Percentiles rank a stretch among this genome's conserved stretches.
These are phyloP conservation scores for Apis laboriosa DNA, from an alignment of 1,140 invertebrate species.

Conservation along the genomic window DNA sequence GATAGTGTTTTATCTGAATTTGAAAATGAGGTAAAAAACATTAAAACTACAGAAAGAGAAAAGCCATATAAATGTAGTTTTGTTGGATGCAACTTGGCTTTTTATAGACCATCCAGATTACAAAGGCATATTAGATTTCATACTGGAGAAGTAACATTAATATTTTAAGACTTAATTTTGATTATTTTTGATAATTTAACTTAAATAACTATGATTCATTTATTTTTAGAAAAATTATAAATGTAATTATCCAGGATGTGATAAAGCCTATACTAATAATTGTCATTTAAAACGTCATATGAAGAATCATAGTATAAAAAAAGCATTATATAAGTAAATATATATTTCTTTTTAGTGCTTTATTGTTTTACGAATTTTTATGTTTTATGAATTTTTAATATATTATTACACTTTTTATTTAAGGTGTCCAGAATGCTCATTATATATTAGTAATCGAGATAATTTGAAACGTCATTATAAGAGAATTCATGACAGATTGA, in stretches of 20 bases:
- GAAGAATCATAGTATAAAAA: conserved; percentile 36
- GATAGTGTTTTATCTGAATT: background rate
- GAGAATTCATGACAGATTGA: conserved; percentile 37
- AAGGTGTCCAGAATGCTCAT: conserved; percentile 41
- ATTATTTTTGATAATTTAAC: conserved; percentile 18
- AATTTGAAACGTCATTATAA: conserved; percentile 69
- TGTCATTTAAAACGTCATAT: conserved; percentile 70
- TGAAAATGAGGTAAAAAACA: background rate
- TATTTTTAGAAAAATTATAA: conserved; percentile 65
- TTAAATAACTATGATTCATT: background rate
- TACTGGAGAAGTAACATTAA: conserved; percentile 69
- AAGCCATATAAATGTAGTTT: conserved; percentile 67
- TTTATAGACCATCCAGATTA: conserved; percentile 65
- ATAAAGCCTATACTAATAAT: conserved; percentile 72
- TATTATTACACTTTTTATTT: conserved; percentile 29
- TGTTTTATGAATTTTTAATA: conserved; percentile 3
- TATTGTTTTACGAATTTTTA: conserved; percentile 9
- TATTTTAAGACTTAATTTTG: conserved; percentile 8
- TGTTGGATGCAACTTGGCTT: conserved; percentile 62
- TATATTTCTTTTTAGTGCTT: conserved; percentile 31
- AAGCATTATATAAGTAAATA: conserved; percentile 52
- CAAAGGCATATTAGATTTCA: conserved; percentile 66
- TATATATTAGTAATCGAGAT: conserved; percentile 23
- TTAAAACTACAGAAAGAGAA: conserved; percentile 2
- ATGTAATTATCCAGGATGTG: conserved; percentile 65